These are phyloP conservation scores for Hermatobates lingyangjiaoensis DNA, from an alignment of 1,140 invertebrate genomes.

Conservation along the genomic window DNA sequence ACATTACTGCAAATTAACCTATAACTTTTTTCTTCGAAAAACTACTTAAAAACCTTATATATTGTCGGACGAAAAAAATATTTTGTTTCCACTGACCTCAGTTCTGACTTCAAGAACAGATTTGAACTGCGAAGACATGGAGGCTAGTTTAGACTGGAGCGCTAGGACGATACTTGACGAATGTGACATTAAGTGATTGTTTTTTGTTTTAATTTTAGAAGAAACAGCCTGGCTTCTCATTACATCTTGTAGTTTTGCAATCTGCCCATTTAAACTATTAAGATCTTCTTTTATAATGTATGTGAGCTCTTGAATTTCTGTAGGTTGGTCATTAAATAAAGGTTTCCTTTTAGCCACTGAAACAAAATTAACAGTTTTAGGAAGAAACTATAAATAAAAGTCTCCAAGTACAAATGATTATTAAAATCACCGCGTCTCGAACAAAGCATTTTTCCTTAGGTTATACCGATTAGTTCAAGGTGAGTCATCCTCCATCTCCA, in stretches of 20 bases:
- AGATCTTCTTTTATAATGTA: conserved; percentile 96
- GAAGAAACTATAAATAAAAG: too few species aligned
- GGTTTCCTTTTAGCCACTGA: conserved; percentile 92
- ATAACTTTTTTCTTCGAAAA: too few species aligned
- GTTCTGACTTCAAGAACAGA: conserved; percentile 62
- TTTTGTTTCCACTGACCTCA: conserved; percentile 33
- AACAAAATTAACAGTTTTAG: too few species aligned
- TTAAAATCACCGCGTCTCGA: too few species aligned
- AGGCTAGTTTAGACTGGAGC: conserved; percentile 85
- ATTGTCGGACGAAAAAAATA: conserved; percentile 2
- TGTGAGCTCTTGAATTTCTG: conserved; percentile 93
- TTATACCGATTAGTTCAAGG: too few species aligned
- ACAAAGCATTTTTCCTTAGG: too few species aligned
- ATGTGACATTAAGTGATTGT: conserved; percentile 74
- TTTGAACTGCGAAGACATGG: conserved; percentile 94
- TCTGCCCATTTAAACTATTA: conserved; percentile 86
- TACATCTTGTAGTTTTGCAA: conserved; percentile 66
- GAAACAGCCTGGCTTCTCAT: conserved; percentile 43
- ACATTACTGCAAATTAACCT: too few species aligned
- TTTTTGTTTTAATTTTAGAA: conserved; percentile 32
- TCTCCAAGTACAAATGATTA: too few species aligned
- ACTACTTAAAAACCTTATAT: too few species aligned
- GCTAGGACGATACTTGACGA: conserved; percentile 88
- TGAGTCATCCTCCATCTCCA: too few species aligned
- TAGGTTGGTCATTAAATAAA: conserved; percentile 85